Conservation (phyloP, 2,888 invertebrate genomes). For the Xestia rhomboidea region DNA sequence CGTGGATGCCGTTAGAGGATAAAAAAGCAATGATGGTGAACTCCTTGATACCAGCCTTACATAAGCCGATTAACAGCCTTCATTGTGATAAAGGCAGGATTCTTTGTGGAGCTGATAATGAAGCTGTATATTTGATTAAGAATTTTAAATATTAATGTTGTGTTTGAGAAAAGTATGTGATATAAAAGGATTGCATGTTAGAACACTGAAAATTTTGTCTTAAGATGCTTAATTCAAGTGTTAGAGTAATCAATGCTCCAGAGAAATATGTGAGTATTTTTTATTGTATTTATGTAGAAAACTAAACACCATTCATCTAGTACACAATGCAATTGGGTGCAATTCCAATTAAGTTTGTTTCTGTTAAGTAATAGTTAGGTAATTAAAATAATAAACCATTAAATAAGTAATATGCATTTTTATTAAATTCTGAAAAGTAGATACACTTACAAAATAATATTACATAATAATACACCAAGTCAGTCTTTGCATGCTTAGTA, state of each 20-base stretch:
- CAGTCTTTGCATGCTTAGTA: slow-evolving; percentile 90
- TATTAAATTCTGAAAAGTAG: slow-evolving; percentile 81
- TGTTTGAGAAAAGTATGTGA: slow-evolving; percentile 23
- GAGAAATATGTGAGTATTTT: background rate
- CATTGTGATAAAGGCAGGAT: slow-evolving; percentile 94
- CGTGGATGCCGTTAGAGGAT: slow-evolving; percentile 93
- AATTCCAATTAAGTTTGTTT: background rate
- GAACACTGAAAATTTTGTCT: background rate
- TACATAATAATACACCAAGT: slow-evolving; percentile 87
- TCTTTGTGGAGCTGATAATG: slow-evolving; percentile 96
- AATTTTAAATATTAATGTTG: slow-evolving; percentile 88
- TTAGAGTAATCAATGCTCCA: background rate
- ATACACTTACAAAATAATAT: slow-evolving; percentile 84
- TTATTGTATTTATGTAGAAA: background rate
- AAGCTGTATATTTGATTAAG: slow-evolving; percentile 95
- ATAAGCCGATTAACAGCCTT: slow-evolving; percentile 95
- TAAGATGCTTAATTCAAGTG: background rate
- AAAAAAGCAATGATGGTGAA: slow-evolving; percentile 93
- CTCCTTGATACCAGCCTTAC: slow-evolving; percentile 93
- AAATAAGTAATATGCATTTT: slow-evolving; percentile 78
- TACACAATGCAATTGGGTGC: background rate
- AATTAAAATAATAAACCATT: slow-evolving; percentile 57
- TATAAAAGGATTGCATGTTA: background rate
- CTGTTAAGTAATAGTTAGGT: slow-evolving; percentile 8
- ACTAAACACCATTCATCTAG: background rate